Base-by-base conservation (phyloP, 2,797 vertebrate genomes). In the Tauraco hartlaubi region DNA sequence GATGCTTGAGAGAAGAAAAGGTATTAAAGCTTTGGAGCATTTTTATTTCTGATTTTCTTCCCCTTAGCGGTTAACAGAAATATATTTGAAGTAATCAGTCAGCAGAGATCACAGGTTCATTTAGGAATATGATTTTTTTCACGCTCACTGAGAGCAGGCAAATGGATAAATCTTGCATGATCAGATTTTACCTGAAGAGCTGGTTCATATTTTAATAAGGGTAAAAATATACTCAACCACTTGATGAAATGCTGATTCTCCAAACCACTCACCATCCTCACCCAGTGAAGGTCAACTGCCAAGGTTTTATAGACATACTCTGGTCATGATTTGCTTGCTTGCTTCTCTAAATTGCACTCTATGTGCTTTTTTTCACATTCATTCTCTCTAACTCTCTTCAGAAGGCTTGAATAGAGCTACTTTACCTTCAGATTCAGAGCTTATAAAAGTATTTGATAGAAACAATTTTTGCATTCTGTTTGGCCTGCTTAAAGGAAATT, bases 201-300 rank as follows among this genome's bases (percentile, higher is more conserved):
- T 85, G 54, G 62, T 76, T 74, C 69, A 18, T 69, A 75, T 71
- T 76, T 92, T 95, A 66, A 96, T 74, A 92, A 85, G 83, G 62
- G 85, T 86, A 85, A 93, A 94, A 94, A 92, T 89, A 89, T 83
- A 87, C 87, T 96, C 90, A 88, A 58, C 80, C 87, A 72, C 85
- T 95, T 85, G 85, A 92, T 91, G 61, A 88, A 96, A 64, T 76
- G 86, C 44, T 92, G 72, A 80, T 94, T 95, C 67, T 96, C 71
- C 83, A 97, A 96, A 92, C 33, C 80, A 62, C 92, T 97, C 71
- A 90, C 58, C 44, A 79, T 96, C 77, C 72, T 95, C 88, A 95
- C 56, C 75, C 74, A 94, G 43, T 82, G 90, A 97, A 97, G 88
- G 94, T 96, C 97, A 97, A 88, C 97, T 97, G 91, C 64, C 92